Base-by-base conservation (phyloP, 2,888 invertebrate species). In the Ichneumon xanthorius region DNA sequence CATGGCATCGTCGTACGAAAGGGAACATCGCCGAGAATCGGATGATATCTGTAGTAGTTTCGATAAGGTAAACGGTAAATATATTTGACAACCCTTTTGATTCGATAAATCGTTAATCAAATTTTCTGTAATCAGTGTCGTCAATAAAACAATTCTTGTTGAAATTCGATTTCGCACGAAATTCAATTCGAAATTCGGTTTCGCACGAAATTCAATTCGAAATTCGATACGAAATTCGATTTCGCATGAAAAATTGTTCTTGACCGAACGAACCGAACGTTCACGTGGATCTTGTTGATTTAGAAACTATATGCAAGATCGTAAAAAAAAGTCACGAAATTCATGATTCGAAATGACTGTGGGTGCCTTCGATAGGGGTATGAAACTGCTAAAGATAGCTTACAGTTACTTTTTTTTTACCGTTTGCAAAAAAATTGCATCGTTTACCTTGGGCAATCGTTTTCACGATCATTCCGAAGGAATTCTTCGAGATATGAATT, bases 1-100 rank as follows among this genome's bases (percentile, higher is more conserved):
- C 50, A 37, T 48, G 61, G 61, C 37, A 65, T 68, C 75, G 73
- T 48, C 80, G 73, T 77, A 77, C 45, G 33, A 67, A 40, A 72
- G 53, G 33, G 16, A 33, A 33, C n/a, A 53, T n/a, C 48, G 75
- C 19, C 45, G n/a, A 22, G 14, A 48, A 58, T 70, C 63, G 40
- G 61, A 37, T 45, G 33, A 53, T 48, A 22, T 7, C 61, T 75
- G 50, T 16, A 19, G n/a, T 58, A 22, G 67, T 58, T 11, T 55
- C 65, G 48, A 58, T 45, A 33, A 53, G 63, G 63, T 33, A 63
- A 63, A 63, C 63, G 63, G 33, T 63, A 33, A 30, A n/a, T 33
- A 5, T 6, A 6, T 33, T 33, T 33, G 6, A 16, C 63, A 30
- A 14, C 16, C 16, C 7, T 63, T n/a, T 63, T 14, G 33, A 33